These are phyloP conservation scores for Odontocolon sp. DNA, from an alignment of 2,888 invertebrate genomes.

Conservation along the genomic window DNA sequence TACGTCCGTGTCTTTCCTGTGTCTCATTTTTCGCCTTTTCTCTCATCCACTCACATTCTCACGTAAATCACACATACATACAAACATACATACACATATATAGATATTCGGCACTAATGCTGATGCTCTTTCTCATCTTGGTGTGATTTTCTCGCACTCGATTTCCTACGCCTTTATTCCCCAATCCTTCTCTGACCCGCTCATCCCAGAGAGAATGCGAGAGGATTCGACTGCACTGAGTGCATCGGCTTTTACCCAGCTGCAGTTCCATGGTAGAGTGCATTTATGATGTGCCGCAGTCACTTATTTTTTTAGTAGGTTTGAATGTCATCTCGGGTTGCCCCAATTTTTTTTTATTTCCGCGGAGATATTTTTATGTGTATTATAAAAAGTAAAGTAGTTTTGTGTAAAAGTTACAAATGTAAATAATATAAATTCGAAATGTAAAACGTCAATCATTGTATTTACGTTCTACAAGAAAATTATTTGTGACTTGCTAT, in stretches of 20 bases:
- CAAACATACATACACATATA: constrained; percentile 8
- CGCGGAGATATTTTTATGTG: constrained; percentile 31
- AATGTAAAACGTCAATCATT: too few relatives aligned
- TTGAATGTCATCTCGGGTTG: neutral
- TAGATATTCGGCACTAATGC: constrained; percentile 20
- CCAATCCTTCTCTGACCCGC: constrained; percentile 21
- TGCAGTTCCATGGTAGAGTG: constrained; percentile 4
- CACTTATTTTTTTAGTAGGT: too few relatives aligned
- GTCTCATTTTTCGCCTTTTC: constrained; percentile 19
- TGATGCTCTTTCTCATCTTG: constrained; percentile 36
- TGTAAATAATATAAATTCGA: too few relatives aligned
- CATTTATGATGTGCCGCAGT: constrained; percentile 10
- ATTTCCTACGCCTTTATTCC: constrained; percentile 61
- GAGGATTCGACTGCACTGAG: constrained; percentile 47
- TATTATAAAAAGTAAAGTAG: neutral
- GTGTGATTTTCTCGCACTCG: constrained; percentile 64
- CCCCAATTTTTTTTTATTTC: neutral
- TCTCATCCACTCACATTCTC: constrained; percentile 14
- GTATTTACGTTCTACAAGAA: too few relatives aligned
- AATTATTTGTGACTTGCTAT: neutral
- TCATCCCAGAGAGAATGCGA: too few relatives aligned
- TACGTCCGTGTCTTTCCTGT: constrained; percentile 13
- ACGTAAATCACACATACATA: neutral
- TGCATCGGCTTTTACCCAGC: constrained; percentile 49
- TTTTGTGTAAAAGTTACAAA: too few relatives aligned